Evolutionary conservation across 1,140 invertebrate species (phyloP).

Genomic region (Heliconius hewitsoni): DNA sequence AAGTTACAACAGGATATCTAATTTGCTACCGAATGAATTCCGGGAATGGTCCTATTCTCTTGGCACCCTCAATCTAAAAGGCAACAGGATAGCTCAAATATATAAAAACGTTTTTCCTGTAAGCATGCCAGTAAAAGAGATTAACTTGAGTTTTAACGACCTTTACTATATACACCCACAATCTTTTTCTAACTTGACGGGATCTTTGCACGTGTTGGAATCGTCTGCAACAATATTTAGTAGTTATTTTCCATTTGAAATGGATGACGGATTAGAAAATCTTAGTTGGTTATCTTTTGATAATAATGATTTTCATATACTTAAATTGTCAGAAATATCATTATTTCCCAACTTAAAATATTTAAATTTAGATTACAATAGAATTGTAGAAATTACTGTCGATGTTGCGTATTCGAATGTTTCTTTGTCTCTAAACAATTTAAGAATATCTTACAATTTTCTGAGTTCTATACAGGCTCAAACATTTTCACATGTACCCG

Average conservation of each 20-base stretch:
- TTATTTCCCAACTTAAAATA: conserved; percentile 88
- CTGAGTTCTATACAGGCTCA: conserved; percentile 83
- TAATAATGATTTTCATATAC: conserved; percentile 90
- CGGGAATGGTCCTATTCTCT: conserved; percentile 89
- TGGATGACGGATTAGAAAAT: conserved; percentile 84
- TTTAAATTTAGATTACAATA: conserved; percentile 93
- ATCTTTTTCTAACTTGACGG: conserved; percentile 88
- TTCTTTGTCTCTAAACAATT: conserved; percentile 88
- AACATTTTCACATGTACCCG: conserved; percentile 84
- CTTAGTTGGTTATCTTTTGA: conserved; percentile 93
- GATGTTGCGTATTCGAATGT: conserved; percentile 86
- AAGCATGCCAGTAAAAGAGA: conserved; percentile 88
- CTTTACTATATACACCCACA: conserved; percentile 88
- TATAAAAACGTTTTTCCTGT: conserved; percentile 87
- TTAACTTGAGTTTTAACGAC: conserved; percentile 94
- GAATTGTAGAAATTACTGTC: conserved; percentile 83
- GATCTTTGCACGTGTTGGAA: conserved; percentile 89
- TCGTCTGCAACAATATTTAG: conserved; percentile 91
- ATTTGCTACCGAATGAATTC: conserved; percentile 88
- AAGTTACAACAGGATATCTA: conserved; percentile 91
- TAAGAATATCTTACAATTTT: conserved; percentile 89
- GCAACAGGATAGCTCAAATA: conserved; percentile 90
- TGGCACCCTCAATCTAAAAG: conserved; percentile 91
- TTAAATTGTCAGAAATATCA: conserved; percentile 84
- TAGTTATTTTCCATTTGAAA: conserved; percentile 88